Base-by-base conservation (phyloP, 2,888 invertebrate species). In the Reticulitermes lucifugus region DNA sequence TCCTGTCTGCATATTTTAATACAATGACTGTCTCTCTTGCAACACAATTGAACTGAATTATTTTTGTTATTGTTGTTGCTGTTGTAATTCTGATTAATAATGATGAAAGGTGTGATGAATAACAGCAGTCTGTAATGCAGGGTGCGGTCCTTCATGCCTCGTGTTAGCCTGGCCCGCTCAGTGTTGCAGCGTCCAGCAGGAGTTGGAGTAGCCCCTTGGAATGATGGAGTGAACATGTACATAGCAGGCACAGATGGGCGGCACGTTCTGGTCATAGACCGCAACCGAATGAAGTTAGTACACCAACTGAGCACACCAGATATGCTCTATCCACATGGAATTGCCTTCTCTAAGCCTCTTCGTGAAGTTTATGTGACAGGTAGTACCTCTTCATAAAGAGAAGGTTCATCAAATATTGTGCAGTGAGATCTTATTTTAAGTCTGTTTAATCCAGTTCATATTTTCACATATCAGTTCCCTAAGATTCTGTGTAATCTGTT, bases 201-300 rank as follows among this genome's bases (percentile, higher is more conserved):
- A 1, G 91, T 96, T 0, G 94, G 93, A 0, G 91, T 94, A 21
- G 92, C 95, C 59, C 94, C 94, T 0, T 94, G 94, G 92, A 92
- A 91, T 87, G 93, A 93, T 83, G 92, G 93, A 80, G 90, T 92
- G 0, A 93, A 93, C 88, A 92, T 96, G 77, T 95, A 94, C 88
- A 94, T 95, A 3, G 94, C 95, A 87, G 95, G 95, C 88, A 94
- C 94, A 77, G 94, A 94, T 87, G 92, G 91, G 87, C 91, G 92
- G 87, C 90, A 92, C 83, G 90, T 92, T 75, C 92, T 93, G 83
- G 92, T 93, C 7, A 89, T 93, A 35, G 93, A 90, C 46, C 83
- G 87, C 12, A 85, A 85, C 22, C 80, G 86, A 41, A 84, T 86
- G 18, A 93, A 93, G 89, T 91, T 94, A 6, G 89, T 93, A 55